phyloP scores from a whole-genome alignment of 2,797 vertebrate species.

The Alectoris magna region DNA sequence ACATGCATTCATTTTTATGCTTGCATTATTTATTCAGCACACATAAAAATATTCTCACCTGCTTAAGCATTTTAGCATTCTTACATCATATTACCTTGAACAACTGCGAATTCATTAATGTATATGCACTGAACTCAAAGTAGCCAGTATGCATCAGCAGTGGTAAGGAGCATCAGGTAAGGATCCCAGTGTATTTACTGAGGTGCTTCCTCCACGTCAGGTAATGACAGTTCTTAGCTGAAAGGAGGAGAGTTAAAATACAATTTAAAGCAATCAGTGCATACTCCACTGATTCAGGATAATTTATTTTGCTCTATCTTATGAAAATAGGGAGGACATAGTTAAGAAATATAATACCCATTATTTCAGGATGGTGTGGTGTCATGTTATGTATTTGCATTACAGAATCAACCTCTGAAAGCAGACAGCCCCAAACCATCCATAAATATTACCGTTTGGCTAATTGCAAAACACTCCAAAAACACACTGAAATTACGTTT shows the following conservation, averaged over 20 bases:
- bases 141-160: not conserved
- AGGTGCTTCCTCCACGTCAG: not conserved
- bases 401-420: not conserved
- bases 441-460: not conserved
- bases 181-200: not conserved
- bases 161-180: not conserved
- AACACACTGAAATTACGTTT: not conserved
- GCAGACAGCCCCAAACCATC: not conserved
- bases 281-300: not conserved
- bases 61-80: not conserved
- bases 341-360: not conserved
- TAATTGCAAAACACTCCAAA: conserved; percentile 20
- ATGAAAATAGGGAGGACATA: not conserved
- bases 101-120: not conserved
- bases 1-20: not conserved
- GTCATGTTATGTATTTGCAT: not conserved
- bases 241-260: not conserved
- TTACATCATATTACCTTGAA: not conserved
- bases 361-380: not conserved
- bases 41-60: not conserved
- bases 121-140: not conserved
- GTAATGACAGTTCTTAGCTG: not conserved
- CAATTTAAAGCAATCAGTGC: not conserved
- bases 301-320: not conserved
- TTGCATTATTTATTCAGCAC: not conserved